Conservation (phyloP, 2,797 vertebrate genomes). For the Darevskia mixta region DNA sequence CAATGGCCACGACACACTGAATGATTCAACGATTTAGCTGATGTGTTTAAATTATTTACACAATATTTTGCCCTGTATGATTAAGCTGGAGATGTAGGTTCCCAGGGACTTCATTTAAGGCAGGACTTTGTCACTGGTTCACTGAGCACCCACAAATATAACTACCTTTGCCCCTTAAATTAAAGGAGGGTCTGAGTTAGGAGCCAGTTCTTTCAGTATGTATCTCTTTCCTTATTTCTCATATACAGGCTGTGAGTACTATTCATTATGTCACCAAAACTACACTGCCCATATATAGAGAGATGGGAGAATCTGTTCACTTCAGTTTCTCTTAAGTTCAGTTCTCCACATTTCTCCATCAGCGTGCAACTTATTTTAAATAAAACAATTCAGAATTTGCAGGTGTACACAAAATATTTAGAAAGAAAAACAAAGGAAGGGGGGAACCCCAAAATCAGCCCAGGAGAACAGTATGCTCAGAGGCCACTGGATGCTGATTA, state of each 20-base stretch:
- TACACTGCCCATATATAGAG: no score
- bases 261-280: no score
- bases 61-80: slow-evolving; percentile 62
- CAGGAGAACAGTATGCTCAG: no score
- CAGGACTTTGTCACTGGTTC: not conserved
- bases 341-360: no score
- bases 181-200: not conserved
- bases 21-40: slow-evolving; percentile 65
- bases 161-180: slow-evolving; percentile 19
- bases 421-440: no score
- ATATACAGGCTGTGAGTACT: not conserved
- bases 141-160: slow-evolving; percentile 25
- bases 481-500: no score
- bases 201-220: not conserved
- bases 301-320: no score
- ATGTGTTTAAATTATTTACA: slow-evolving; percentile 75
- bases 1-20: slow-evolving; percentile 61
- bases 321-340: no score
- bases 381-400: no score
- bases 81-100: slow-evolving; percentile 51
- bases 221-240: not conserved
- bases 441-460: no score
- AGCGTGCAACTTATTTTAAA: no score
- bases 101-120: slow-evolving; percentile 14
- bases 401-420: no score